These are phyloP conservation scores for Aspidiotus rigidus DNA, from an alignment of 2,888 invertebrate species.

Conservation along the genomic window DNA sequence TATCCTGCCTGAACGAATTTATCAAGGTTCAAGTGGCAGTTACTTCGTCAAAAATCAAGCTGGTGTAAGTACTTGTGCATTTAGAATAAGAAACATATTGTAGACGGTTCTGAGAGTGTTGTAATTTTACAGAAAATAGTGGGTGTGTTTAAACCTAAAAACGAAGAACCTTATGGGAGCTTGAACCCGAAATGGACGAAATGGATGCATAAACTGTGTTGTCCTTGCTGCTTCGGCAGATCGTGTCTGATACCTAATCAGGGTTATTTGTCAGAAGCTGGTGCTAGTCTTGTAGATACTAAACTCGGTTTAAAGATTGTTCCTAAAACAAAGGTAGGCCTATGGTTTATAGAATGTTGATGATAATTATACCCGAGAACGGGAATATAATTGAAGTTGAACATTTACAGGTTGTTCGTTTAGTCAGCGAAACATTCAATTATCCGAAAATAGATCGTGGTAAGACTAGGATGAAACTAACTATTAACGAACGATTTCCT, in stretches of 20 bases:
- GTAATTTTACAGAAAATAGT: constrained; percentile 67
- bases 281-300: constrained; percentile 95
- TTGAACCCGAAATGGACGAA: constrained; percentile 99
- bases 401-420: constrained; percentile 66
- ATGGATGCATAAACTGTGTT: constrained; percentile 98
- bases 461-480: constrained; percentile 87
- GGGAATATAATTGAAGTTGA: not conserved
- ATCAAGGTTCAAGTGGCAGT: constrained; percentile 97
- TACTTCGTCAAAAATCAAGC: constrained; percentile 94
- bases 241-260: constrained; percentile 98
- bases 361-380: not conserved
- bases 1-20: constrained; percentile 92
- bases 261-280: constrained; percentile 97
- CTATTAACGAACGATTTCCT: constrained; percentile 92
- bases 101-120: not conserved
- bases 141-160: constrained; percentile 98
- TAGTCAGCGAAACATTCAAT: constrained; percentile 97
- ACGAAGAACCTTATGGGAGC: constrained; percentile 97
- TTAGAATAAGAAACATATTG: not conserved
- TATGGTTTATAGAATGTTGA: not conserved
- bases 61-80: constrained; percentile 50
- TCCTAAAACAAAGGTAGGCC: constrained; percentile 94
- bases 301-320: constrained; percentile 91
- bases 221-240: constrained; percentile 97
- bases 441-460: constrained; percentile 94